These are phyloP conservation scores for Drosophila arizonae DNA, from an alignment of 1,140 invertebrate species.

Conservation along the genomic window DNA sequence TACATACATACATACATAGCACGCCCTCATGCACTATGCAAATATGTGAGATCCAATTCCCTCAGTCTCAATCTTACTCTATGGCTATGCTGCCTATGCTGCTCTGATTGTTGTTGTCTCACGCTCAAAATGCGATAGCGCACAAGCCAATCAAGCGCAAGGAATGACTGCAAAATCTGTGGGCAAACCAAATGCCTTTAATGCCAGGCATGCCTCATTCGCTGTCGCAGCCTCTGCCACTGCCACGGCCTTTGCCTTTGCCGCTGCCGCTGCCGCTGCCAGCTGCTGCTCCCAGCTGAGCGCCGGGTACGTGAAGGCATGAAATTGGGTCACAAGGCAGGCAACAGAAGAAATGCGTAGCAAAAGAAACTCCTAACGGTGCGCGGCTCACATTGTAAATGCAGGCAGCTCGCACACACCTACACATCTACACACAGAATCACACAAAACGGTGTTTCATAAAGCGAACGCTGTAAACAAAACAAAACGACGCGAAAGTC, in stretches of 20 bases:
- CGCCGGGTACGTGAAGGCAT: conserved; percentile 63
- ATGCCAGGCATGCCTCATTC: conserved; percentile 39
- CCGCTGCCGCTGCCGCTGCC: conserved; percentile 7
- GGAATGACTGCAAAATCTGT: conserved; percentile 72
- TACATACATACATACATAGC: conserved; percentile 8
- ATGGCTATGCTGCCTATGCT: conserved; percentile 1
- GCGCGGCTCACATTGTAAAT: not conserved
- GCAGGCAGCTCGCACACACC: not conserved
- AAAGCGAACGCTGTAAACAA: conserved; percentile 50
- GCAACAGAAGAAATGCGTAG: conserved; percentile 28
- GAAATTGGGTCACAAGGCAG: conserved; percentile 66
- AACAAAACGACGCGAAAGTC: conserved; percentile 57
- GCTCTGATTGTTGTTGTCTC: not conserved
- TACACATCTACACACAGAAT: not conserved
- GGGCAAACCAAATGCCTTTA: conserved; percentile 67
- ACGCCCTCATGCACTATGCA: conserved; percentile 62
- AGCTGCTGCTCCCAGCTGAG: conserved; percentile 31
- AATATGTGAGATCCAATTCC: conserved; percentile 37
- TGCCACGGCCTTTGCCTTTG: conserved; percentile 4
- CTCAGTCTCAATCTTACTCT: not conserved
- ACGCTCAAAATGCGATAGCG: conserved; percentile 34
- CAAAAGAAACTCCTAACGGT: conserved; percentile 20
- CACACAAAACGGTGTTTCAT: not conserved
- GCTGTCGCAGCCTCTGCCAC: not conserved
- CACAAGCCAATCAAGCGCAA: conserved; percentile 66